Evolutionary conservation across 2,888 invertebrate genomes (phyloP).

Genomic region (Cremastinae sp.): DNA sequence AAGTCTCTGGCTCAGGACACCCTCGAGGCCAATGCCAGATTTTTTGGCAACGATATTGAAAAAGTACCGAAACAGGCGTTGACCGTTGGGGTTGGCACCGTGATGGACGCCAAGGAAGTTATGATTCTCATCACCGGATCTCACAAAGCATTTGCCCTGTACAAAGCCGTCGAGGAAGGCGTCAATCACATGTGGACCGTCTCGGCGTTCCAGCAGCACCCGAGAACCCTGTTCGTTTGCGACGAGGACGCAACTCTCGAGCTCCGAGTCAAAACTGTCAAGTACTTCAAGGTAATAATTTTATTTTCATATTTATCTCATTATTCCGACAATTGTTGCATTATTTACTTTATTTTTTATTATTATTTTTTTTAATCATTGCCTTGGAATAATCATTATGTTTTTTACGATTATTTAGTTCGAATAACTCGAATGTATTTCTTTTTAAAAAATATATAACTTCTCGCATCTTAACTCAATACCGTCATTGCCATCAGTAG

Average conservation of each 20-base stretch:
- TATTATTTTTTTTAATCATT: too few species aligned
- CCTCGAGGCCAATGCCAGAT: slow-evolving; percentile 97
- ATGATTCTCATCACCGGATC: slow-evolving; percentile 98
- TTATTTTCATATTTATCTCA: neutral
- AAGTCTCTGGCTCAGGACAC: slow-evolving; percentile 99
- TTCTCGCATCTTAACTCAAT: too few species aligned
- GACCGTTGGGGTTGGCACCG: slow-evolving; percentile 99
- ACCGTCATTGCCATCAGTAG: too few species aligned
- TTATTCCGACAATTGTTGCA: too few species aligned
- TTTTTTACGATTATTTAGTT: too few species aligned
- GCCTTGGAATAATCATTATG: too few species aligned
- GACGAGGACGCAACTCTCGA: slow-evolving; percentile 99
- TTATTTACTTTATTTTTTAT: too few species aligned
- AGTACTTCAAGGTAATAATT: slow-evolving; percentile 94
- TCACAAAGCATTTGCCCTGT: slow-evolving; percentile 97
- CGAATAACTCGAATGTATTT: too few species aligned
- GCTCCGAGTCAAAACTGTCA: slow-evolving; percentile 98
- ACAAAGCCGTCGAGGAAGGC: slow-evolving; percentile 99
- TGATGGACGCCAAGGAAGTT: slow-evolving; percentile 99
- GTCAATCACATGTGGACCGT: slow-evolving; percentile 99
- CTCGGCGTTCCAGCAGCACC: slow-evolving; percentile 98
- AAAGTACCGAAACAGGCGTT: slow-evolving; percentile 97
- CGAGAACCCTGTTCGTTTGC: slow-evolving; percentile 94
- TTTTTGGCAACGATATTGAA: slow-evolving; percentile 95
- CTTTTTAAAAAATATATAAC: too few species aligned